Conservation (phyloP, 2,888 invertebrate genomes). For the Sipunculus nudus region DNA sequence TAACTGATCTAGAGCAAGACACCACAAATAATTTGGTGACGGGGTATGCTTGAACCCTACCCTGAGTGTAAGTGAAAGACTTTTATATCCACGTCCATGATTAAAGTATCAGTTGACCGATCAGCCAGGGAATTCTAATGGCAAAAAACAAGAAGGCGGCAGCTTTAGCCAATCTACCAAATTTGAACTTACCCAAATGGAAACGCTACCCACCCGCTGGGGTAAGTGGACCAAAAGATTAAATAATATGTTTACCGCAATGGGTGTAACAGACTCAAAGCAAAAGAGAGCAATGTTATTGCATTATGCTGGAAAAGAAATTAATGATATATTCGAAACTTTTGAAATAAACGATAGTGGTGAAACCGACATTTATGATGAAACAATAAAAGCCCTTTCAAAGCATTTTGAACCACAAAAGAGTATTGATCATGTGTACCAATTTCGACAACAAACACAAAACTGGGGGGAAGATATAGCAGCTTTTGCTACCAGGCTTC, state of each 20-base stretch:
- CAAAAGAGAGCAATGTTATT: constrained; percentile 26
- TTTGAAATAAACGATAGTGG: background rate
- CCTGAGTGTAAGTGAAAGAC: too few species aligned
- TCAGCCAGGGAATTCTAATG: too few species aligned
- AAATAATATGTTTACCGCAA: background rate
- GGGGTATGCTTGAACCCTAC: too few species aligned
- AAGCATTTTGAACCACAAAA: constrained; percentile 15
- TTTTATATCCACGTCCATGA: too few species aligned
- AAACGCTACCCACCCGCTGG: too few species aligned
- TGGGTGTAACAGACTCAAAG: constrained; percentile 4
- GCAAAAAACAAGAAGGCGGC: too few species aligned
- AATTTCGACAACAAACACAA: constrained; percentile 12
- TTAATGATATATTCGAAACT: constrained; percentile 24
- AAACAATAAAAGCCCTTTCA: constrained; percentile 7
- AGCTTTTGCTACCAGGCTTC: background rate
- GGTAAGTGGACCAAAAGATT: too few species aligned
- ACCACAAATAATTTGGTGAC: too few species aligned
- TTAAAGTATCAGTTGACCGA: too few species aligned
- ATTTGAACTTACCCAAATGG: too few species aligned
- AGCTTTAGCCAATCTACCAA: too few species aligned
- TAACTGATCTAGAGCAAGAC: too few species aligned
- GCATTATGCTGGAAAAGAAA: constrained; percentile 25
- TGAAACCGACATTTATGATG: constrained; percentile 7
- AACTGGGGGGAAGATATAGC: constrained; percentile 5
- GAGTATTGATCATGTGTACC: background rate